Evolutionary conservation across 35 echinoderm and acorn worm species (phyloP), one percentile per base, ranked within the genome.

Genomic region (Diadema setosum): DNA sequence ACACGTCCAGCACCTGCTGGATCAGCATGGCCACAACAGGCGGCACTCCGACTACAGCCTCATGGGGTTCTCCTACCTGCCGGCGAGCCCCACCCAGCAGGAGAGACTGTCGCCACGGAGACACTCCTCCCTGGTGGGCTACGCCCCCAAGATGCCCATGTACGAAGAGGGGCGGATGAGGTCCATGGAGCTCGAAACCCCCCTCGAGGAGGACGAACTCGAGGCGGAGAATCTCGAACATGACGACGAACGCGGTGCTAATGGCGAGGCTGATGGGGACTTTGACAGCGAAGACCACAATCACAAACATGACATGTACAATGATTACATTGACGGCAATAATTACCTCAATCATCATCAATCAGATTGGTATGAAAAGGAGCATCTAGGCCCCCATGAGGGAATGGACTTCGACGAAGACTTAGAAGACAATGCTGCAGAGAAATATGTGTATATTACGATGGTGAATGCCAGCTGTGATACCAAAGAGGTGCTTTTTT

Each of bases 401-500:
- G 70, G 70, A 11, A 40, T 43, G 2, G 70, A 76, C 36, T 76
- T 76, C 43, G 70, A 76, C 43, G 70, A 76, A 20, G 23, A 36
- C 23, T 76, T 40, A 43, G 70, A 76, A 8, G 70, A 76, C 23
- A 35, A 25, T 35, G 5, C 43, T 43, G 27, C 33, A 4, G 70
- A 76, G 23, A 36, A 16, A 21, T 3, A 40, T 8, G 33, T 8
- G 15, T 43, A 33, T 43, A 20, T 44, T 74, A 24, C 42, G 42
- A 87, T 74, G 63, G 44, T 46, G 26, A 65, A 87, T 70, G 45
- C 30, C 17, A 31, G 85, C 41, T 87, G 85, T 45, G 85, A 87
- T 26, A 87, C 85, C 7, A 70, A 87, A 74, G 85, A 87, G 85
- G 85, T 87, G 85, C 63, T 85, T 85, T n/a, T n/a, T n/a, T n/a